A percentile compares a stretch with the other conserved stretches of the same genome.
Evolutionary conservation across 2,797 vertebrate species (phyloP).

Genomic region (Podarcis siculus): DNA sequence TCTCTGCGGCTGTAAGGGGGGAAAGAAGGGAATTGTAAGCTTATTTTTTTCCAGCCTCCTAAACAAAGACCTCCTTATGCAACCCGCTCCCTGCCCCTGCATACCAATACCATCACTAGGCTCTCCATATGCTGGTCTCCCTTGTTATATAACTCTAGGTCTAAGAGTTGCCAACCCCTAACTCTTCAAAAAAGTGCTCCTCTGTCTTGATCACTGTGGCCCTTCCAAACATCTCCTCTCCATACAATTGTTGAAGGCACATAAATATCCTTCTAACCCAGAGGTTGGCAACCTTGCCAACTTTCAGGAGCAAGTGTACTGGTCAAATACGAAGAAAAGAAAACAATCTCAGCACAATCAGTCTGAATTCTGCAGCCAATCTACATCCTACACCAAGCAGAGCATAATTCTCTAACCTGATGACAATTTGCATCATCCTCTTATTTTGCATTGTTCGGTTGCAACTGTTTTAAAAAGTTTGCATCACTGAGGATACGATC

Average conservation of each 20-base stretch:
- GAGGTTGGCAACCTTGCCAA: not conserved
- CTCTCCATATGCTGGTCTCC: no score
- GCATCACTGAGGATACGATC: not conserved
- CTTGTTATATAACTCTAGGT: not conserved
- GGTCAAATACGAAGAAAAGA: no score
- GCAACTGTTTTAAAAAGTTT: not conserved
- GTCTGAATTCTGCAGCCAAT: not conserved
- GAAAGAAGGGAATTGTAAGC: not conserved
- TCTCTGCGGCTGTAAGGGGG: constrained; percentile 83
- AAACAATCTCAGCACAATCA: not conserved
- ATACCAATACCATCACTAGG: not conserved
- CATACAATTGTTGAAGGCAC: not conserved
- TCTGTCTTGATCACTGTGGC: not conserved
- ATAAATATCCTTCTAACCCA: not conserved
- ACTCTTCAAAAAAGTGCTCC: not conserved
- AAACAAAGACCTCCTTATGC: not conserved
- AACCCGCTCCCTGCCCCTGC: not conserved
- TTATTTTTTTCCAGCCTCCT: not conserved
- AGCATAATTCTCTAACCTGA: not conserved
- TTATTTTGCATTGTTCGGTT: not conserved
- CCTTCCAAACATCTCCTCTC: not conserved
- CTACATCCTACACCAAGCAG: not conserved
- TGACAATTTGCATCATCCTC: not conserved
- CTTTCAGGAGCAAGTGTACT: not conserved
- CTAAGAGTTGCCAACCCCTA: not conserved